Evolutionary conservation across 2,888 invertebrate species (phyloP).

Genomic region (Miltochrista miniata): DNA sequence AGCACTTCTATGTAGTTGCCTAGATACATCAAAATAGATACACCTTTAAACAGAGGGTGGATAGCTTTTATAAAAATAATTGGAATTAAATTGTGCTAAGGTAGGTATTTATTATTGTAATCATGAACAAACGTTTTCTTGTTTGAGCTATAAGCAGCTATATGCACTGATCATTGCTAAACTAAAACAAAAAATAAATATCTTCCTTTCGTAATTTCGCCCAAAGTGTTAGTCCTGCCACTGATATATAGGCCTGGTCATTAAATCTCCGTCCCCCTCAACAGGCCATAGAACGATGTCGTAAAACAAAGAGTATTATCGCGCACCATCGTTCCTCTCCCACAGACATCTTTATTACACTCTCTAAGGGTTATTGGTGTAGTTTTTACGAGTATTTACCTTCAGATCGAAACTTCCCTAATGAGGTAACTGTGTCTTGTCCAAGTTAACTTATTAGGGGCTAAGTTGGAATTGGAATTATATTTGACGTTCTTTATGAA

Average conservation of each 20-base stretch:
- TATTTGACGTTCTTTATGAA: no score
- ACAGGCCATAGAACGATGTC: slow-evolving; percentile 22
- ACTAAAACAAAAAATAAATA: no score
- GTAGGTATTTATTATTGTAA: no score
- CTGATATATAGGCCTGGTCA: slow-evolving; percentile 16
- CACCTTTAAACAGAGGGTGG: no score
- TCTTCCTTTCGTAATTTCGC: no score
- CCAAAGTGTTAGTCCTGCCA: neutral
- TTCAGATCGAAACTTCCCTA: slow-evolving; percentile 11
- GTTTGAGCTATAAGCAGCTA: no score
- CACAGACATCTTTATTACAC: slow-evolving; percentile 26
- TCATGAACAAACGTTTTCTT: no score
- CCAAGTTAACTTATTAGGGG: neutral
- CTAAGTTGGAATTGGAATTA: neutral
- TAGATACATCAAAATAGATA: no score
- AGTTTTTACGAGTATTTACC: slow-evolving; percentile 10
- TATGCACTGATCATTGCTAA: no score
- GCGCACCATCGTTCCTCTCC: slow-evolving; percentile 19
- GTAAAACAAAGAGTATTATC: slow-evolving; percentile 52
- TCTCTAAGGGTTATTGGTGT: slow-evolving; percentile 9
- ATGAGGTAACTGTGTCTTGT: neutral
- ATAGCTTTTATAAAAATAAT: no score
- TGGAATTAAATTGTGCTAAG: no score
- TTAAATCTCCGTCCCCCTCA: slow-evolving; percentile 43
- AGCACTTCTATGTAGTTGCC: no score